Conservation (phyloP, 2,113 vertebrate genomes). For the Phodopus roborovskii region DNA sequence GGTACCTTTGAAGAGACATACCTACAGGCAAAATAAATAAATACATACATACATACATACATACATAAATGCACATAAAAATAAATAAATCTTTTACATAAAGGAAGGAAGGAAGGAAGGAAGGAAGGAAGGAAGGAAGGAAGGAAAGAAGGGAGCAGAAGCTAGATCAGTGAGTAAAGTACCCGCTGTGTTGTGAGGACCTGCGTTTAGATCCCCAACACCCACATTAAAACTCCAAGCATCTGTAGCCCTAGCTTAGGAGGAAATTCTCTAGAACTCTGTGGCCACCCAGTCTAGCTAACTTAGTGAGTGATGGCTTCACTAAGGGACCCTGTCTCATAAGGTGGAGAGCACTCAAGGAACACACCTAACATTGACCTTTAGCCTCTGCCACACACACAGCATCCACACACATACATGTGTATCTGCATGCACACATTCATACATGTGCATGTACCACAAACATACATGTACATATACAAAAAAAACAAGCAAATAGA, state of each 20-base stretch:
- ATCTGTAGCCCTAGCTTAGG: not conserved
- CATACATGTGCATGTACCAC: not conserved
- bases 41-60: not conserved
- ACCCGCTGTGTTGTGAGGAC: not conserved
- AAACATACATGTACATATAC: not conserved
- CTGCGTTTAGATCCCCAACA: not conserved
- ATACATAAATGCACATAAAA: not conserved
- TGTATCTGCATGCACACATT: not conserved
- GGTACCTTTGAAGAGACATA: not conserved
- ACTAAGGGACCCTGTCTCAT: not conserved
- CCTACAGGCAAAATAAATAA: not conserved
- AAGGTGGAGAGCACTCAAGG: not conserved
- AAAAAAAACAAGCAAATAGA: not conserved
- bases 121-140: rapidly evolving
- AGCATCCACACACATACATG: not conserved
- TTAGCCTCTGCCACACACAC: not conserved
- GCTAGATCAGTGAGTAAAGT: not conserved
- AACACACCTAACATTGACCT: not conserved
- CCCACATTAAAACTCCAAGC: not conserved
- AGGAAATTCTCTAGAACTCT: not conserved
- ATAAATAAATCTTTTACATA: not conserved
- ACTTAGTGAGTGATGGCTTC: not conserved
- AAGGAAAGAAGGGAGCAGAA: not conserved
- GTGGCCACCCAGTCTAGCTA: not conserved
- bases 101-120: no score